Evolutionary conservation across 2,888 invertebrate genomes (phyloP), one percentile per base, ranked within the genome.

Genomic region (Disparrhopalites patrizii): DNA sequence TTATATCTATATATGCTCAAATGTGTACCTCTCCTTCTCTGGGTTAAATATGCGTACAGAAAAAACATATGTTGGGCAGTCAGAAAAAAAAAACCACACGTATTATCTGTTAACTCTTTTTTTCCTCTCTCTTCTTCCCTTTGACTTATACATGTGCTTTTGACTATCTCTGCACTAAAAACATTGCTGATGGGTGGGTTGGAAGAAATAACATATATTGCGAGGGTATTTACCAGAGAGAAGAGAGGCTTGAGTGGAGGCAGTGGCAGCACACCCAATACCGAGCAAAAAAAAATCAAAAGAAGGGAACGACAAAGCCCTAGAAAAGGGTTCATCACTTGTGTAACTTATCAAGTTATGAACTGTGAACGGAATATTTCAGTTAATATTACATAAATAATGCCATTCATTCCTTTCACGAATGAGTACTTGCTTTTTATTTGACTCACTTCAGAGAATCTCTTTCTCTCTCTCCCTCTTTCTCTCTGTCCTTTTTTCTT

Each of bases 311-410:
- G 23, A 47, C 47, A 10, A 10, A 36, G 8, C 15, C 36, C 7
- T 36, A 47, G n/a, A 47, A 47, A 47, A 47, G 47, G 47, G 47
- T 20, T 55, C 55, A 55, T 55, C 55, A 55, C 55, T 55, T 55
- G 55, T 55, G 55, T 55, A 55, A 31, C 55, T 55, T 55, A 55
- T 55, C 55, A 55, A 55, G 31, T 55, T 55, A 55, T 55, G 55
- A 55, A 55, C 55, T 55, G 55, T 55, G 55, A 55, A 55, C 20
- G 55, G 33, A 33, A 18, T 47, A 47, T 47, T 47, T 25, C 20
- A 47, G 47, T 47, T 47, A 47, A 8, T 47, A 47, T n/a, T n/a
- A n/a, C n/a, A n/a, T 13, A 40, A 40, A 18, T 40, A 40, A 40
- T 47, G 3, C 3, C 47, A 47, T 23, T 18, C 47, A 47, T 23